Evolutionary conservation across 2,797 vertebrate species (phyloP), one percentile per base, ranked within the genome.

Genomic region (Gastrophryne carolinensis): DNA sequence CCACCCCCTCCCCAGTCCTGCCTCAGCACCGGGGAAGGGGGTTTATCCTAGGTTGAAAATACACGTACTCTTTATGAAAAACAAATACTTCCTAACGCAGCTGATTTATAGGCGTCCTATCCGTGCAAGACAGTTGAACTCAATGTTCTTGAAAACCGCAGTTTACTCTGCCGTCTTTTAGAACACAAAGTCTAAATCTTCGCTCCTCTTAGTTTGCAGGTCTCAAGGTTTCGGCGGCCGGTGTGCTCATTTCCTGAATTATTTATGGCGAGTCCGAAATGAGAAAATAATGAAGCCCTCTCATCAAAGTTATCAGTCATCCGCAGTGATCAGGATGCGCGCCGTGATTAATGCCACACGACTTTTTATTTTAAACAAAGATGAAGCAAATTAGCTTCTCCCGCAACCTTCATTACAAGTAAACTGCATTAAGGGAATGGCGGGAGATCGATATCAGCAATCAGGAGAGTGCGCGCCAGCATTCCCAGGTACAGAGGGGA

Each of bases 181-280:
- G 26, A 32, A 23, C 39, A 26, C 24, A 68, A 34, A 35, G 56
- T 37, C 24, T 26, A 26, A 68, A 52, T 67, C 32, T 54, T 35
- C 30, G 5, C 8, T 24, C 19, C n/a, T 19, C 41, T 74, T n/a
- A 5, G 2, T 71, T 2, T 50, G 10, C 54, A 5, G 29, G 39
- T 76, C 56, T 49, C 57, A 41, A 53, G 24, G 64, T 53, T 62
- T 41, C 23, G 39, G 21, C 60, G 27, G 67, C 19, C n/a, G 21
- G 49, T 54, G 11, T 62, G 62, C 81, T 81, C 73, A 79, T 83
- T 84, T 82, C 78, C 82, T 78, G 74, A 60, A 63, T 82, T 79
- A 79, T 86, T 82, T 76, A 83, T 86, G 80, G 79, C 75, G 34
- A 71, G 68, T 64, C 67, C 71, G 13, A 80, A 82, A 84, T 65